Evolutionary conservation across 2,888 invertebrate species (phyloP).

Genomic region (Siphlonurus alternatus): DNA sequence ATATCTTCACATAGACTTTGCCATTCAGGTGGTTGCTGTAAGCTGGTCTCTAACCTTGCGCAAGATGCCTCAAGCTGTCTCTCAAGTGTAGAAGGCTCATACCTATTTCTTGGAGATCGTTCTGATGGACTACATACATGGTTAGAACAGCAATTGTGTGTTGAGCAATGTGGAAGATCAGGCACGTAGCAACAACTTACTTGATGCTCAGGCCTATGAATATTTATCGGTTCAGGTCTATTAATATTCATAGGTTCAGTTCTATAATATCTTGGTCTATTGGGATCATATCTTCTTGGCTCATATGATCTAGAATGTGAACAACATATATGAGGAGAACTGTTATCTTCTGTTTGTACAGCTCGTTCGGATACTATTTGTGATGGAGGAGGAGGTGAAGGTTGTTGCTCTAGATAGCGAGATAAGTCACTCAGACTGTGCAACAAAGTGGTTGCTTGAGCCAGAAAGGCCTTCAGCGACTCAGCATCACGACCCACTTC

Average conservation of each 20-base stretch:
- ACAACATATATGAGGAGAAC: neutral
- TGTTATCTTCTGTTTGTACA: neutral
- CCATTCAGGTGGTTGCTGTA: neutral
- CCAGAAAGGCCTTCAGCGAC: neutral
- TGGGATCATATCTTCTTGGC: neutral
- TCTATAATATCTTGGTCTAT: neutral
- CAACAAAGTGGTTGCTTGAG: neutral
- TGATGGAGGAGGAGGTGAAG: neutral
- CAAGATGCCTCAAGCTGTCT: neutral
- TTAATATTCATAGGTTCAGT: too few species aligned
- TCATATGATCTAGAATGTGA: neutral
- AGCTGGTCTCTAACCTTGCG: neutral
- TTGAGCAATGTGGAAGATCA: too few species aligned
- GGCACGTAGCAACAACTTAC: neutral
- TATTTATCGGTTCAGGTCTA: neutral
- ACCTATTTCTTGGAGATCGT: neutral
- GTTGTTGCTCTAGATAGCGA: neutral
- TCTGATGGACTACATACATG: neutral
- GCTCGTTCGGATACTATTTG: neutral
- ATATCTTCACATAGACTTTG: neutral
- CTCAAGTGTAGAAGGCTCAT: neutral
- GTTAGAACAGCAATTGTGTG: neutral
- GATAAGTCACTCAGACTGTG: constrained; percentile 1
- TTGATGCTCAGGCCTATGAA: neutral
- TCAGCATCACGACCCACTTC: neutral